A percentile compares a stretch with the other conserved stretches of the same genome.
Conservation (phyloP, 2,888 invertebrate species). For the Disparrhopalites patrizii region DNA sequence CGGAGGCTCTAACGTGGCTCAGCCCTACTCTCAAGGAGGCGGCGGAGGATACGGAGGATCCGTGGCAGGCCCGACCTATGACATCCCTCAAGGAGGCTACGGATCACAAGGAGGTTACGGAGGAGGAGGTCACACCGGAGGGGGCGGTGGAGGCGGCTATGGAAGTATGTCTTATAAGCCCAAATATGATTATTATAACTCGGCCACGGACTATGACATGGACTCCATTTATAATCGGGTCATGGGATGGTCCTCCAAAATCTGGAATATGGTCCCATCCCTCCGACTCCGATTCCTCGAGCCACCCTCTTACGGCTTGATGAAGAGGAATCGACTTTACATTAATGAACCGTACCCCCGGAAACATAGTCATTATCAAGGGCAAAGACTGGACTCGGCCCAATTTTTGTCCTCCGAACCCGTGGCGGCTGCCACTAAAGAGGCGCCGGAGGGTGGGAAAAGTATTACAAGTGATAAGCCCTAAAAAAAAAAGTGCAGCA, state of each 20-base stretch:
- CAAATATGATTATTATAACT: conserved; percentile 15
- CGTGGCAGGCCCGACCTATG: too few relatives aligned
- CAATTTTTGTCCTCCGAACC: too few relatives aligned
- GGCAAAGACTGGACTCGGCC: too few relatives aligned
- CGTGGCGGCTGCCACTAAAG: too few relatives aligned
- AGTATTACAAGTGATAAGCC: too few relatives aligned
- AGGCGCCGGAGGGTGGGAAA: too few relatives aligned
- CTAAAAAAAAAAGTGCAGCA: too few relatives aligned
- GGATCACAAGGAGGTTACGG: not conserved
- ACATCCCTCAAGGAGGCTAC: too few relatives aligned
- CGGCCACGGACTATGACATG: conserved; percentile 15
- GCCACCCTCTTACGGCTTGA: conserved; percentile 7
- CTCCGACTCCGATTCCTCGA: conserved; percentile 13
- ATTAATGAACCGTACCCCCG: conserved; percentile 9
- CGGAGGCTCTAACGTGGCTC: conserved; percentile 10
- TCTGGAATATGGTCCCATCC: conserved; percentile 13
- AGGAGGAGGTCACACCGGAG: not conserved
- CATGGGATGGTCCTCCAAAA: conserved; percentile 4
- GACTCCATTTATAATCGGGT: conserved; percentile 9
- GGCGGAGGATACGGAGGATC: conserved; percentile 20
- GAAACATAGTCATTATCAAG: too few relatives aligned
- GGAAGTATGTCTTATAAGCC: not conserved
- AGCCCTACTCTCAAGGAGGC: not conserved
- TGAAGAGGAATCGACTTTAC: conserved; percentile 21
- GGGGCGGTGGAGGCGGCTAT: conserved; percentile 21